Evolutionary conservation across 2,888 invertebrate genomes (phyloP).

Genomic region (Caenorhabditis macrosperma): DNA sequence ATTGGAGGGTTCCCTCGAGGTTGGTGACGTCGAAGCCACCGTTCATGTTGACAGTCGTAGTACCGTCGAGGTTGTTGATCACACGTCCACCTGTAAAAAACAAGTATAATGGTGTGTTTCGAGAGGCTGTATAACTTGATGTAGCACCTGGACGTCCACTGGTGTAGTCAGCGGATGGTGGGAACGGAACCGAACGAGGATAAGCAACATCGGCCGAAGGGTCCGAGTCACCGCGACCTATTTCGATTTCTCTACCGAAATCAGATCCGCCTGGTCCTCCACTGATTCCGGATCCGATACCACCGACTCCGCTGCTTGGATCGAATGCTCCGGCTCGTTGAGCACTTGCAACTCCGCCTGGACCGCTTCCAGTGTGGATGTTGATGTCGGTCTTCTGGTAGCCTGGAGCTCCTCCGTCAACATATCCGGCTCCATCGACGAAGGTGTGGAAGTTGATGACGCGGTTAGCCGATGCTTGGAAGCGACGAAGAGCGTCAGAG

Average conservation of each 20-base stretch:
- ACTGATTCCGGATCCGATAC: slow-evolving; percentile 58
- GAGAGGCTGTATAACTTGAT: slow-evolving; percentile 26
- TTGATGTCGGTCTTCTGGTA: slow-evolving; percentile 28
- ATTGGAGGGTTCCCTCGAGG: slow-evolving; percentile 76
- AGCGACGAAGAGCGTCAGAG: slow-evolving; percentile 76
- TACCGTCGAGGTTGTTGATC: slow-evolving; percentile 59
- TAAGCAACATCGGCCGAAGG: slow-evolving; percentile 61
- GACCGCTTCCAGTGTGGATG: slow-evolving; percentile 43
- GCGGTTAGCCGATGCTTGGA: slow-evolving; percentile 77
- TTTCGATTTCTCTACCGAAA: slow-evolving; percentile 67
- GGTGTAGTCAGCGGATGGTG: slow-evolving; percentile 66
- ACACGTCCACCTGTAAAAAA: slow-evolving; percentile 58
- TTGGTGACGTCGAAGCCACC: slow-evolving; percentile 71
- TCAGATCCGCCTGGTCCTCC: slow-evolving; percentile 67
- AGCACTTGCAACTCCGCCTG: slow-evolving; percentile 42
- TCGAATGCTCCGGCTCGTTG: slow-evolving; percentile 52
- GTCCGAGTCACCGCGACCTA: slow-evolving; percentile 63
- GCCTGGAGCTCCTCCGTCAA: slow-evolving; percentile 32
- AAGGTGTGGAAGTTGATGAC: slow-evolving; percentile 72
- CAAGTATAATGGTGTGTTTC: background rate
- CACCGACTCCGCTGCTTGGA: slow-evolving; percentile 53
- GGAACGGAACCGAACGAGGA: slow-evolving; percentile 76
- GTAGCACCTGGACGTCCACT: slow-evolving; percentile 55
- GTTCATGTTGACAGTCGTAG: slow-evolving; percentile 69
- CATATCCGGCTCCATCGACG: slow-evolving; percentile 57